phyloP scores from a whole-genome alignment of 2,113 vertebrate genomes.

The Anarhynchus alexandrinus region DNA sequence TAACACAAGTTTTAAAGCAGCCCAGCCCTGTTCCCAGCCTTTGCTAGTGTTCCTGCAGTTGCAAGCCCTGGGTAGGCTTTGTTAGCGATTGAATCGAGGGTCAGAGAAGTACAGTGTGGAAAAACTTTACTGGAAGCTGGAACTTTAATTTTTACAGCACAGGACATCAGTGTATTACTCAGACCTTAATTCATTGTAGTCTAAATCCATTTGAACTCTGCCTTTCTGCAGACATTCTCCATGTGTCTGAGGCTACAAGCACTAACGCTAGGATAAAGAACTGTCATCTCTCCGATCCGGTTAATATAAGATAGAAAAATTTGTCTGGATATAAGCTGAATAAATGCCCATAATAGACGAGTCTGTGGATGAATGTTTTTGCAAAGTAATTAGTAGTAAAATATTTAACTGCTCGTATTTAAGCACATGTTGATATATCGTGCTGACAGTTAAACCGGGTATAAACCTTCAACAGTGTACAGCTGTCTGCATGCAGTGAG shows the following conservation, averaged over 20 bases:
- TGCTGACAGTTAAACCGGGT: not conserved
- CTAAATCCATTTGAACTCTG: not conserved
- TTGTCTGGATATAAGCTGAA: not conserved
- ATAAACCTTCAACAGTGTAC: not conserved
- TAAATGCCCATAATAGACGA: not conserved
- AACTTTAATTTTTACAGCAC: not conserved
- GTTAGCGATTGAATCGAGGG: not conserved
- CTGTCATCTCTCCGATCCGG: not conserved
- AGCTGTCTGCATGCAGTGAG: not conserved
- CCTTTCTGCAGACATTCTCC: not conserved
- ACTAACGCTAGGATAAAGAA: not conserved
- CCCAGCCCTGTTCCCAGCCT: conserved; percentile 34
- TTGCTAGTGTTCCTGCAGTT: not conserved
- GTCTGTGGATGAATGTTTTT: not conserved
- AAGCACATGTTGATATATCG: not conserved
- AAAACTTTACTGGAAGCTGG: not conserved
- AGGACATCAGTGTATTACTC: not conserved
- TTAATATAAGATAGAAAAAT: not conserved
- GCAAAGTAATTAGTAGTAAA: not conserved
- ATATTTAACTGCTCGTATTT: not conserved
- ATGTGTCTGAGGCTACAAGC: not conserved
- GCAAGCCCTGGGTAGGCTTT: not conserved
- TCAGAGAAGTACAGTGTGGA: not conserved
- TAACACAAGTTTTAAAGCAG: conserved; percentile 25
- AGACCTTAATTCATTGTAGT: not conserved